A percentile compares a stretch with the other conserved stretches of the same genome.
Evolutionary conservation across 2,113 vertebrate genomes (phyloP).

Genomic region (Synchiropus splendidus): DNA sequence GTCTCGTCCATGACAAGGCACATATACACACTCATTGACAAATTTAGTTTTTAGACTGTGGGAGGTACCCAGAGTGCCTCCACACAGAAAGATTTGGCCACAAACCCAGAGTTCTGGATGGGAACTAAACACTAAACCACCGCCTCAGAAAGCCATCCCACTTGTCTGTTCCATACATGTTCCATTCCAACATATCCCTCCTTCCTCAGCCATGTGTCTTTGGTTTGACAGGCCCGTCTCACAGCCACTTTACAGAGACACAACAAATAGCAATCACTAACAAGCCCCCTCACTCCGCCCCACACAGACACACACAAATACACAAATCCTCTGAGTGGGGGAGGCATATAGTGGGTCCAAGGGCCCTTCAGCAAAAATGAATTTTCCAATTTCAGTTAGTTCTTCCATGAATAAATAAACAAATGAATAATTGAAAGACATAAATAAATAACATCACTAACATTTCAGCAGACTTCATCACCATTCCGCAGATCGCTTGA

Average conservation of each 20-base stretch:
- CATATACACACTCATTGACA: too few species aligned
- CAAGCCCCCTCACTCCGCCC: constrained; percentile 54
- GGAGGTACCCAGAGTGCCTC: too few species aligned
- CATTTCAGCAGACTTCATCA: constrained; percentile 70
- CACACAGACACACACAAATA: constrained; percentile 11
- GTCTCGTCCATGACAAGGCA: too few species aligned
- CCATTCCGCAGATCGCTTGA: constrained; percentile 65
- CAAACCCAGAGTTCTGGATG: too few species aligned
- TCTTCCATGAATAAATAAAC: constrained; percentile 78
- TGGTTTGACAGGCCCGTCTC: constrained; percentile 58
- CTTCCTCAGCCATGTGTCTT: constrained; percentile 40
- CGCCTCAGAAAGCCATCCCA: too few species aligned
- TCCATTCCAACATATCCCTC: constrained; percentile 10
- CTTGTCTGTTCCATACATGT: constrained; percentile 9
- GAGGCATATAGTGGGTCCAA: constrained; percentile 45
- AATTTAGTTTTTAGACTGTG: too few species aligned
- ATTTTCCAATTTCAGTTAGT: constrained; percentile 76
- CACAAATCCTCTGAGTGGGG: constrained; percentile 34
- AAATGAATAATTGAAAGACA: constrained; percentile 80
- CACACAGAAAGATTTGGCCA: too few species aligned
- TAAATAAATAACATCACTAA: constrained; percentile 82
- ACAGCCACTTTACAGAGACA: constrained; percentile 51
- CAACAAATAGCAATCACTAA: constrained; percentile 67
- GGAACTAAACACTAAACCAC: too few species aligned
- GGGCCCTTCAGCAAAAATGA: constrained; percentile 76